A percentile compares a stretch with the other conserved stretches of the same genome.
Evolutionary conservation across 2,797 vertebrate species (phyloP).

Genomic region (Micropoecilia bifurca): DNA sequence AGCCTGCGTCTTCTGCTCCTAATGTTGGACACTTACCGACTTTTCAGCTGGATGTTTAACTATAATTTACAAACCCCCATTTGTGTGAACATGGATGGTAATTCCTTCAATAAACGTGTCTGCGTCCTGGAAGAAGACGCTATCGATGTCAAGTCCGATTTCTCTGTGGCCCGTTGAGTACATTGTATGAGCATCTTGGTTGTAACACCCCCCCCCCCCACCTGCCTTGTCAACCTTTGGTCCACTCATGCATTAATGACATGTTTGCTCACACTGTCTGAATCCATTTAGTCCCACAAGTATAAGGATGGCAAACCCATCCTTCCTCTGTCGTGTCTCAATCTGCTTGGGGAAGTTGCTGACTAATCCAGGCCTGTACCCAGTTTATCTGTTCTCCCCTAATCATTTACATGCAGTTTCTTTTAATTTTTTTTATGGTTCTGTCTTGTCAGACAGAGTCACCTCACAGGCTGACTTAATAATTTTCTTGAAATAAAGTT

Average conservation of each 20-base stretch:
- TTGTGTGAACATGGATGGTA: slow-evolving; percentile 11
- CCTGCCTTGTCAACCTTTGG: slow-evolving; percentile 9
- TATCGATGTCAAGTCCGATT: slow-evolving; percentile 44
- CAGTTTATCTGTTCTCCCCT: slow-evolving; percentile 32
- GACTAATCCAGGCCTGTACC: slow-evolving; percentile 18
- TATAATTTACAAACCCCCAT: neutral
- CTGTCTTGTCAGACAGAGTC: slow-evolving; percentile 8
- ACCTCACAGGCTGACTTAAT: slow-evolving; percentile 21
- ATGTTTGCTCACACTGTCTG: slow-evolving; percentile 8
- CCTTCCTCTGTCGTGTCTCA: neutral
- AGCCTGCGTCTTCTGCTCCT: neutral
- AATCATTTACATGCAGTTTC: slow-evolving; percentile 36
- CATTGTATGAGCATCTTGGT: slow-evolving; percentile 15
- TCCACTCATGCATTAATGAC: slow-evolving; percentile 4
- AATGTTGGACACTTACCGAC: neutral
- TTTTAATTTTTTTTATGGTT: slow-evolving; percentile 49
- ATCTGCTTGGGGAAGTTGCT: neutral
- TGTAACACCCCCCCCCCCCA: neutral
- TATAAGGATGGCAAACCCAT: neutral
- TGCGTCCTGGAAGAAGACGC: slow-evolving; percentile 2
- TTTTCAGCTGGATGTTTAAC: slow-evolving; percentile 1
- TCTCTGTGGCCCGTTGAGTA: slow-evolving; percentile 39
- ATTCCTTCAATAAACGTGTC: slow-evolving; percentile 30
- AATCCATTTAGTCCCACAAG: slow-evolving; percentile 8
- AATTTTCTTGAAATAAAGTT: neutral